Evolutionary conservation across 1,140 invertebrate genomes (phyloP), one percentile per base, ranked within the genome.

Genomic region (Drosophila sp.): DNA sequence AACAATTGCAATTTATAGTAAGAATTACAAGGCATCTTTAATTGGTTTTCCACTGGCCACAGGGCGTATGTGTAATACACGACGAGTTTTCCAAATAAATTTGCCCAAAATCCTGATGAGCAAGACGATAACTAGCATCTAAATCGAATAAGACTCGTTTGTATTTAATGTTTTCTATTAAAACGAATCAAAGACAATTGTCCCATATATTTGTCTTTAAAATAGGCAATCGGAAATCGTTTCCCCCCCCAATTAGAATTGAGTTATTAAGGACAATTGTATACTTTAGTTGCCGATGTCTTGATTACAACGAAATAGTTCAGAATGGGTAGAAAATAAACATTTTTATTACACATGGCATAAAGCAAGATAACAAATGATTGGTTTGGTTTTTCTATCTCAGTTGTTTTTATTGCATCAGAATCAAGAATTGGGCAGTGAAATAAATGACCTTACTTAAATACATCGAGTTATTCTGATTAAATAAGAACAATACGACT

Each of bases 11-110:
- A 64, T 73, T 76, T 56, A 47, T 65, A 27, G 65, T 10, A 27
- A 54, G 56, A 69, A 10, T 60, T 60, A 54, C 8, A n/a, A 41
- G 56, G 27, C 32, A 23, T 38, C 8, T 58, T 27, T 10, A 30
- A 66, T 47, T 58, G n/a, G 62, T 30, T 58, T 32, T 41, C 27
- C 56, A 29, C 30, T 23, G 10, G 4, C 8, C 29, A 64, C 72
- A 17, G 50, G 44, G 54, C 83, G 82, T 54, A 85, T 83, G 54
- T 33, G 60, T 67, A 62, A 87, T 79, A 7, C n/a, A 6, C 23
- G 17, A 50, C 23, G 17, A 50, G 44, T 27, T 27, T 27, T 50
- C 6, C 5, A 23, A 47, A 23, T 25, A 47, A 47, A 47, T 50
- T 17, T 50, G 44, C 25, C 25, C 17, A 17, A 27, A 27, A 27